phyloP scores from a whole-genome alignment of 2,113 vertebrate species.

The Colius striatus region DNA sequence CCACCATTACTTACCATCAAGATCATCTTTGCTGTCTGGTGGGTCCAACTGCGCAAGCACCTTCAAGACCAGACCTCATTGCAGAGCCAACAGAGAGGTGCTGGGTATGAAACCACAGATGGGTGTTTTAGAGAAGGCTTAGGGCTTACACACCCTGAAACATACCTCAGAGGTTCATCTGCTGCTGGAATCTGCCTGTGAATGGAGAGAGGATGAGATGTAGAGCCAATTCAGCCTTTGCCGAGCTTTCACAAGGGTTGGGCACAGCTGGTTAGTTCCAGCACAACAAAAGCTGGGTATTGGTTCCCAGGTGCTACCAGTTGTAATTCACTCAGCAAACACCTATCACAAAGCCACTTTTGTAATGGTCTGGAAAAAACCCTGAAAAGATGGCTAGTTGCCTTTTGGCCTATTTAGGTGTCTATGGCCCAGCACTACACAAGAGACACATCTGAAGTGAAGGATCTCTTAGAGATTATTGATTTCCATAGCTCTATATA shows the following conservation, averaged over 20 bases:
- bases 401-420: not conserved
- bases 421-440: not conserved
- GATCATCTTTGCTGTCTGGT: not conserved
- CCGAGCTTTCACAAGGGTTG: not conserved
- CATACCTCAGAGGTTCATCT: not conserved
- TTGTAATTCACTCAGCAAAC: not conserved
- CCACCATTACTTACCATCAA: not conserved
- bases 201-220: not conserved
- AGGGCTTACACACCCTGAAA: not conserved
- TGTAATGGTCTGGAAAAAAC: not conserved
- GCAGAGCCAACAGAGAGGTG: not conserved
- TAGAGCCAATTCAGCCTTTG: not conserved
- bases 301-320: not conserved
- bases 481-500: not conserved
- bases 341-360: not conserved
- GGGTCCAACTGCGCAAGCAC: not conserved
- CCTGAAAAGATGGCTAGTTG: not conserved
- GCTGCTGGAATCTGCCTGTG: not conserved
- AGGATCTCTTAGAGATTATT: not conserved
- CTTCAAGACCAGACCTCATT: not conserved
- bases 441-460: not conserved
- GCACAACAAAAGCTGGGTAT: not conserved
- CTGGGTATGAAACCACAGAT: not conserved
- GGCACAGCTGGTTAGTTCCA: not conserved
- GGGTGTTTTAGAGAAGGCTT: not conserved